A percentile compares a stretch with the other conserved stretches of the same genome.
These are phyloP conservation scores for Epinephelus malabaricus DNA, from an alignment of 2,797 vertebrate genomes.

Conservation along the genomic window DNA sequence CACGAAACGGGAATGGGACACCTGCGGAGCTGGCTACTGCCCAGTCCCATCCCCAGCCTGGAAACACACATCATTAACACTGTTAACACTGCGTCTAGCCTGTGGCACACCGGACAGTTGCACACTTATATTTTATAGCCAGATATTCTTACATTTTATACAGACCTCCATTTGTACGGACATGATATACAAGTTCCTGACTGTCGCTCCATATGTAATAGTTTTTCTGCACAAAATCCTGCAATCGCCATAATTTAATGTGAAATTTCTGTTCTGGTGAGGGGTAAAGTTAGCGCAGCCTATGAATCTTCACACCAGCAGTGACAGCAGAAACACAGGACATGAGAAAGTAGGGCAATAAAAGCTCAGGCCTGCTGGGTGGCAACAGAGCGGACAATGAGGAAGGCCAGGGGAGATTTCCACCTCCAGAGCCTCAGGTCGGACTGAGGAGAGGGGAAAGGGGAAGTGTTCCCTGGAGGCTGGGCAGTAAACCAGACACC, in stretches of 20 bases:
- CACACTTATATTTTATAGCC: constrained; percentile 65
- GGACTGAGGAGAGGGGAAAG: constrained; percentile 60
- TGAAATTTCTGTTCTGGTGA: constrained; percentile 23
- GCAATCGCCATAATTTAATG: constrained; percentile 26
- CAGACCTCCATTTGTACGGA: constrained; percentile 49
- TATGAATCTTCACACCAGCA: constrained; percentile 46
- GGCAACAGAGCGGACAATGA: constrained; percentile 71
- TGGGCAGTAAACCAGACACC: constrained; percentile 73
- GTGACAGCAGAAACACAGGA: constrained; percentile 50
- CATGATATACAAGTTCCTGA: constrained; percentile 43
- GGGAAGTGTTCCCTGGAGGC: constrained; percentile 73
- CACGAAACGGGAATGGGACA: constrained; percentile 81
- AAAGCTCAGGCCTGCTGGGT: constrained; percentile 64
- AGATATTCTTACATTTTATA: constrained; percentile 61
- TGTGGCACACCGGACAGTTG: constrained; percentile 52
- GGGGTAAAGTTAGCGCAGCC: constrained; percentile 31
- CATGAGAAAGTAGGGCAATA: constrained; percentile 56
- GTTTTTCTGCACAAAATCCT: constrained; percentile 44
- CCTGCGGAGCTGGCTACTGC: constrained; percentile 78
- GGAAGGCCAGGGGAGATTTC: constrained; percentile 67
- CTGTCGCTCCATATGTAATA: constrained; percentile 30
- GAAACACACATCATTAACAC: constrained; percentile 64
- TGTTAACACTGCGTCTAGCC: constrained; percentile 57
- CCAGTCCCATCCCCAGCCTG: constrained; percentile 61
- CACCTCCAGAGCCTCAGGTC: constrained; percentile 58